A percentile compares a stretch with the other conserved stretches of the same genome.
Evolutionary conservation across 92 coral and sea anemone genomes (phyloP).

Genomic region (Galaxea fascicularis): DNA sequence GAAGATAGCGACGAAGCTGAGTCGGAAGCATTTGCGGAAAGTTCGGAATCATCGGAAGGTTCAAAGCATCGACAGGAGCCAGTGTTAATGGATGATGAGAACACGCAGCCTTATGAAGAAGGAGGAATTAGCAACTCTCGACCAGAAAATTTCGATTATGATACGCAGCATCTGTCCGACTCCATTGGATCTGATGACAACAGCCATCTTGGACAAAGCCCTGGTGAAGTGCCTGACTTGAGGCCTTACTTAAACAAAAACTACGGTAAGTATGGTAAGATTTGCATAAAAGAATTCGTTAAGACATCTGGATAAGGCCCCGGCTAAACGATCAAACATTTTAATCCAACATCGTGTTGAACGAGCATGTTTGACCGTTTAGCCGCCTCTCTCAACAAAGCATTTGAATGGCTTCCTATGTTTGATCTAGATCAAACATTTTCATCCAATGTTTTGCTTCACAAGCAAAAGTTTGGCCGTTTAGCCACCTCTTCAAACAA

Average conservation of each 20-base stretch:
- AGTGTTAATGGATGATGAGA: not conserved
- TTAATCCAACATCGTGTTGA: too few relatives aligned
- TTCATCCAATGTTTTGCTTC: too few relatives aligned
- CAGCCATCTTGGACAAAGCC: not conserved
- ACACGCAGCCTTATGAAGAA: not conserved
- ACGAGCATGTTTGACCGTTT: too few relatives aligned
- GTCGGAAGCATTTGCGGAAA: not conserved
- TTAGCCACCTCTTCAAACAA: too few relatives aligned
- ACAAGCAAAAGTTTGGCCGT: too few relatives aligned
- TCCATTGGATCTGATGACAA: conserved; percentile 30
- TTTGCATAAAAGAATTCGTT: not conserved
- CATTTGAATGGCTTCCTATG: too few relatives aligned
- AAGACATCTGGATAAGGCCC: not conserved
- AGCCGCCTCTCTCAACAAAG: too few relatives aligned
- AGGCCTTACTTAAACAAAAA: conserved; percentile 34
- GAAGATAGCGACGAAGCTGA: conserved; percentile 22
- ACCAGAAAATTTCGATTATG: not conserved
- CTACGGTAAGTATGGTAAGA: conserved; percentile 1
- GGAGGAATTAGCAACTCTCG: not conserved
- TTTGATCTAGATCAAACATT: too few relatives aligned
- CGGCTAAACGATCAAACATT: too few relatives aligned
- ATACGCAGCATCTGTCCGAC: conserved; percentile 34
- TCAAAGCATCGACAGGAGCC: conserved; percentile 20
- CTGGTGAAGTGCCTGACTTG: conserved; percentile 19
- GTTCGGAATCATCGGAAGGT: not conserved